These are phyloP conservation scores for Poeciliopsis gracilis DNA, from an alignment of 2,797 vertebrate genomes.

Conservation along the genomic window DNA sequence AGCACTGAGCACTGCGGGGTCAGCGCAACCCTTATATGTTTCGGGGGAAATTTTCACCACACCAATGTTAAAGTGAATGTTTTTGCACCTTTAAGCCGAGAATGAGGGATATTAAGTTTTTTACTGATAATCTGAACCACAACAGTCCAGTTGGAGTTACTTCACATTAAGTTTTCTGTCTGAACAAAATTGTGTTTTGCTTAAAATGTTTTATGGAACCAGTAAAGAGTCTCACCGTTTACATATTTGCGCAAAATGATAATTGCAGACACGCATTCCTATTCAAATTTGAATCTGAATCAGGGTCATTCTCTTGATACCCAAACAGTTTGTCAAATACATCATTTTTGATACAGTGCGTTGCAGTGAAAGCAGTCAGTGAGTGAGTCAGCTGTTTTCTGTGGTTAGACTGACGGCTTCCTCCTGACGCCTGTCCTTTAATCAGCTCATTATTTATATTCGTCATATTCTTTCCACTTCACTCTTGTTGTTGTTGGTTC, in stretches of 20 bases:
- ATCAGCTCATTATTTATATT: slow-evolving; percentile 21
- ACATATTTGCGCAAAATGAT: background rate
- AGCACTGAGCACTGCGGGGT: too few relatives aligned
- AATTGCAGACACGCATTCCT: background rate
- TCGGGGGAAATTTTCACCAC: too few relatives aligned
- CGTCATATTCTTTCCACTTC: slow-evolving; percentile 55
- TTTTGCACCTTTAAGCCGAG: background rate
- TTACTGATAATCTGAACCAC: background rate
- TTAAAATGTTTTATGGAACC: too few relatives aligned
- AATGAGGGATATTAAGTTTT: background rate
- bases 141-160: too few relatives aligned
- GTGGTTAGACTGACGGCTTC: slow-evolving; percentile 8
- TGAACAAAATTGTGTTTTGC: too few relatives aligned
- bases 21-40: too few relatives aligned
- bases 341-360: background rate
- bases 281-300: background rate
- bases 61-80: background rate
- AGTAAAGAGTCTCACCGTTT: too few relatives aligned
- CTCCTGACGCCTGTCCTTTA: slow-evolving; percentile 24
- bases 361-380: slow-evolving; percentile 9
- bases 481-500: slow-evolving; percentile 42
- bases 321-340: background rate
- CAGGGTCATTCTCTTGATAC: background rate
- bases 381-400: slow-evolving; percentile 6
- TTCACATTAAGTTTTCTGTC: too few relatives aligned